Evolutionary conservation across 2,888 invertebrate species (phyloP), one percentile per base, ranked within the genome.

Genomic region (Meteorus cinctellus): DNA sequence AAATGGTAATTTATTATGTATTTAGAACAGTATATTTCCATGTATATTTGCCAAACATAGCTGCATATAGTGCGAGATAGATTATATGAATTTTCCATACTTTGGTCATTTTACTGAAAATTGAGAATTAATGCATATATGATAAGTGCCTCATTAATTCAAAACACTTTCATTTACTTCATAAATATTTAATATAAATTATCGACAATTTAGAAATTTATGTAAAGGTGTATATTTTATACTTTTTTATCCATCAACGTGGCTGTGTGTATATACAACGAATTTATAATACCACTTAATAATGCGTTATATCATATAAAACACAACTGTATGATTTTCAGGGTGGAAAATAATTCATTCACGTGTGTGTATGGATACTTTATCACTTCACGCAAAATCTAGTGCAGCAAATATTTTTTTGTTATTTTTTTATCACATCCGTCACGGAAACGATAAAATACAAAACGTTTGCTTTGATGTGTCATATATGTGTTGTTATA

Each of bases 1-100:
- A 60, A 34, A 63, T 34, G 34, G 34, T 63, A n/a, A 63, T 63
- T 31, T 63, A 63, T 63, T 63, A 63, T 63, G 63, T 16, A 63
- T 63, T 63, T 29, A 63, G 63, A 0, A 29, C 63, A n/a, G 29
- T 29, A 34, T 63, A 31, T 63, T 31, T 31, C 29, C 63, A 19
- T 63, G 63, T 48, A 48, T 29, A 63, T n/a, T 34, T 34, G 34
- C 31, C 31, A 63, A 63, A 63, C 34, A 34, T 63, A 14, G 8
- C 31, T 34, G 34, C 29, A 3, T 63, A 63, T 34, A 31, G 34
- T 31, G 63, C 16, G n/a, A 29, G 6, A 63, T 63, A 34, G 16
- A 12, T 16, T 31, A 29, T 63, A 48, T n/a, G n/a, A 48, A 48
- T 48, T 48, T n/a, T 48, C 48, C 4, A n/a, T n/a, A 48, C n/a